Conservation (phyloP, 2,888 invertebrate species). For the Temnothorax unifasciatus region DNA sequence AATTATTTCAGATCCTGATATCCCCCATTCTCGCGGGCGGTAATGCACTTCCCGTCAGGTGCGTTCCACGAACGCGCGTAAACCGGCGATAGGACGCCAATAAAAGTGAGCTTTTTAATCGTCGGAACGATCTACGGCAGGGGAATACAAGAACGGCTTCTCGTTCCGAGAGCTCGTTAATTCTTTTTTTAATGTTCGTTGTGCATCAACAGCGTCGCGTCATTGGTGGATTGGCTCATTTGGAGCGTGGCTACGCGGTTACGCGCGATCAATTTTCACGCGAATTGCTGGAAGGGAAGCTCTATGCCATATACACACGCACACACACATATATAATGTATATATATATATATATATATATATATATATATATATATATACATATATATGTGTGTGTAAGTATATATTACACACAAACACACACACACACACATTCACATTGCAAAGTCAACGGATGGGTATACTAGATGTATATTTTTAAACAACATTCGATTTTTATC, state of each 20-base stretch:
- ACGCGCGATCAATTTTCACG: constrained; percentile 51
- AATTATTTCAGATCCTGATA: constrained; percentile 61
- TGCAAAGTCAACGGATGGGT: background rate
- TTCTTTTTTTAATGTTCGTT: constrained; percentile 48
- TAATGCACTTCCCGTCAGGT: constrained; percentile 71
- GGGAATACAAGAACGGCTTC: background rate
- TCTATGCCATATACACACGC: background rate
- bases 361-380: too few species aligned
- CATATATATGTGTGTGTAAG: too few species aligned
- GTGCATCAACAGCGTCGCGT: constrained; percentile 60
- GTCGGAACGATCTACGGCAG: constrained; percentile 50
- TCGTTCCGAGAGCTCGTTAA: constrained; percentile 21
- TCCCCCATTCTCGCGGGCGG: constrained; percentile 25
- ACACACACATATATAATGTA: background rate
- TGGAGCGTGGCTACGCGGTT: constrained; percentile 14
- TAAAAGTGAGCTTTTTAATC: constrained; percentile 68
- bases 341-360: too few species aligned
- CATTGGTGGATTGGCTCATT: constrained; percentile 68
- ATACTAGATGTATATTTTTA: constrained; percentile 44
- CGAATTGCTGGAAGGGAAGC: constrained; percentile 10
- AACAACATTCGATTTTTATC: constrained; percentile 63
- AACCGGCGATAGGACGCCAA: constrained; percentile 43
- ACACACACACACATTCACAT: background rate
- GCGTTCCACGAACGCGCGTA: constrained; percentile 61
- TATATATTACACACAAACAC: background rate